Evolutionary conservation across 2,113 vertebrate genomes (phyloP).

Genomic region (Dolichallabes microphthalmus): DNA sequence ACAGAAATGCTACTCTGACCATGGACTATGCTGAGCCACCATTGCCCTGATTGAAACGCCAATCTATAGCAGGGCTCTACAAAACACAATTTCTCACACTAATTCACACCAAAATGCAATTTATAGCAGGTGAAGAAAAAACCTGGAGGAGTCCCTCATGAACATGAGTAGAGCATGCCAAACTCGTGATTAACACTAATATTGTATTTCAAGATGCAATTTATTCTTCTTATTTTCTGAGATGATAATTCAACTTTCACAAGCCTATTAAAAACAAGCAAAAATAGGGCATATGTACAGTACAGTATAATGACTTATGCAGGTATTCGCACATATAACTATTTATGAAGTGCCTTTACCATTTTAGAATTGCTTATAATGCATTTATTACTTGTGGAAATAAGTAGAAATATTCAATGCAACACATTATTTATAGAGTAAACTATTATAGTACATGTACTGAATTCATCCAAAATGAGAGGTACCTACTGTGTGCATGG

Average conservation of each 20-base stretch:
- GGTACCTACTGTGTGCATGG: not conserved
- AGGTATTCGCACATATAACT: not conserved
- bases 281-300: not conserved
- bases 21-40: not conserved
- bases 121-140: not conserved
- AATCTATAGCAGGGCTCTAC: not conserved
- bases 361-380: not conserved
- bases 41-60: not conserved
- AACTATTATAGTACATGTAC: not conserved
- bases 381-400: not conserved
- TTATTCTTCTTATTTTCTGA: not conserved
- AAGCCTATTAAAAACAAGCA: not conserved
- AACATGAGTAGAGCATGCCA: not conserved
- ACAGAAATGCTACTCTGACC: not conserved
- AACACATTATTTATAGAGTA: not conserved
- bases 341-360: not conserved
- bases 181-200: not conserved
- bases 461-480: conserved; percentile 3
- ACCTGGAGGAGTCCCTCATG: not conserved
- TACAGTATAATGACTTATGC: not conserved
- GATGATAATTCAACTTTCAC: not conserved
- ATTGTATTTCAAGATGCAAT: conserved; percentile 4
- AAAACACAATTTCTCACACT: not conserved
- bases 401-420: not conserved
- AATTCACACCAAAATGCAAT: not conserved